A percentile compares a stretch with the other conserved stretches of the same genome.
Conservation (phyloP, 92 coral and sea anemone species). For the Umimayanthus chanpuru region DNA sequence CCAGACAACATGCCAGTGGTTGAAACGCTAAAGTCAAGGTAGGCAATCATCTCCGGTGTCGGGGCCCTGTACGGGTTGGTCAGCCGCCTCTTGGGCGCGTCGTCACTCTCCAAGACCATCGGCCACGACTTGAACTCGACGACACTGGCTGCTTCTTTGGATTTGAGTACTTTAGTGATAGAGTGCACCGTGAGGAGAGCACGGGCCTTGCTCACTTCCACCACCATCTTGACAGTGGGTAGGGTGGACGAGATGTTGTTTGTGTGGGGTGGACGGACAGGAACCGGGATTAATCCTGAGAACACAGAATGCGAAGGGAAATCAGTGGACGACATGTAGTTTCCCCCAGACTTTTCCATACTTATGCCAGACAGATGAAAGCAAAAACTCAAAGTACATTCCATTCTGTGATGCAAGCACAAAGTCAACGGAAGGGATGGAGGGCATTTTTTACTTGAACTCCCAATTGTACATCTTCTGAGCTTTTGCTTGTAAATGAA, state of each 20-base stretch:
- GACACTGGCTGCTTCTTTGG: slow-evolving; percentile 88
- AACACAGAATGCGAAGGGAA: not conserved
- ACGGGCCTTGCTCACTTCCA: slow-evolving; percentile 95
- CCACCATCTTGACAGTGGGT: slow-evolving; percentile 97
- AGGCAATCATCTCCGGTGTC: slow-evolving; percentile 95
- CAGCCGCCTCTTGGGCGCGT: slow-evolving; percentile 86
- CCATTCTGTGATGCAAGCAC: no score
- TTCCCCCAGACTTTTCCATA: not conserved
- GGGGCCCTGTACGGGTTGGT: slow-evolving; percentile 87
- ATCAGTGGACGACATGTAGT: not conserved
- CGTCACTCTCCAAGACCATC: slow-evolving; percentile 79
- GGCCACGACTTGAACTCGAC: slow-evolving; percentile 98
- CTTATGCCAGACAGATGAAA: not conserved
- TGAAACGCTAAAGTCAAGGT: slow-evolving; percentile 97
- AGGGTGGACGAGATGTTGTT: slow-evolving; percentile 95
- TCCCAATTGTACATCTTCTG: no score
- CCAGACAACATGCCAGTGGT: slow-evolving; percentile 97
- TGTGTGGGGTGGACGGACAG: slow-evolving; percentile 98
- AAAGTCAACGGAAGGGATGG: no score
- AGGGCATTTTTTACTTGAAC: no score
- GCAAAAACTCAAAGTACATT: no score
- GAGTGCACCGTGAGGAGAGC: slow-evolving; percentile 84
- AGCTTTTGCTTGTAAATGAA: no score
- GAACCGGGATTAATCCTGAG: slow-evolving; percentile 93
- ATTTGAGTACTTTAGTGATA: slow-evolving; percentile 86